phyloP scores from a whole-genome alignment of 2,113 vertebrate species.

The Prunella fulvescens region DNA sequence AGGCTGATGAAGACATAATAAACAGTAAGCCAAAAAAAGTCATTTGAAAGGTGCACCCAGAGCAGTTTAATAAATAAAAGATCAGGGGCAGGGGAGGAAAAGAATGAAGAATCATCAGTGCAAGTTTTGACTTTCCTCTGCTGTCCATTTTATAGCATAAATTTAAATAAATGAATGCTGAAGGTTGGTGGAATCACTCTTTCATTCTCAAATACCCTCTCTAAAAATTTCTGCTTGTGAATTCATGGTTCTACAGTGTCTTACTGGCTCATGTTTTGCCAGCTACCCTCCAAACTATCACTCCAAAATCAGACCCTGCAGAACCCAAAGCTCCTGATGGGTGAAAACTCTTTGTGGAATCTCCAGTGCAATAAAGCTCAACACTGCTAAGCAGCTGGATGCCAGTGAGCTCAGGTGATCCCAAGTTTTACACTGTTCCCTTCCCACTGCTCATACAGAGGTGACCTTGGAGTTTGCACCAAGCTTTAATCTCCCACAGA shows the following conservation, averaged over 20 bases:
- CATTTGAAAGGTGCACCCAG: neutral
- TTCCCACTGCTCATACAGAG: neutral
- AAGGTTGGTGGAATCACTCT: neutral
- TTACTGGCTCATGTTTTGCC: neutral
- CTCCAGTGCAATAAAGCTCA: neutral
- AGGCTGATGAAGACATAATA: constrained; percentile 3
- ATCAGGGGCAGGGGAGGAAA: neutral
- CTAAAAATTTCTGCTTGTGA: neutral
- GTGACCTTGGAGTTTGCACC: neutral
- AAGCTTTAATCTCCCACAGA: neutral
- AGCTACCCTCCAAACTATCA: neutral
- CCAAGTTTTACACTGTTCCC: neutral
- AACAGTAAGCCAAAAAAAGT: neutral
- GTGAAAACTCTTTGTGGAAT: neutral
- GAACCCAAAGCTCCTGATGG: neutral
- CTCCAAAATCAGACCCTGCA: neutral
- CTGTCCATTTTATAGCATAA: neutral
- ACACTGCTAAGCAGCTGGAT: neutral
- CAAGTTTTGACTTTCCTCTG: neutral
- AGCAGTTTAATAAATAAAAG: constrained; percentile 26
- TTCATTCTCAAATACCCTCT: neutral
- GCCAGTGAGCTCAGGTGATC: neutral
- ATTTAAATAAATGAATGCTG: constrained; percentile 22
- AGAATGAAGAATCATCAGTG: neutral
- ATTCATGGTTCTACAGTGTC: neutral